A percentile compares a stretch with the other conserved stretches of the same genome.
phyloP scores from a whole-genome alignment of 2,797 vertebrate genomes.

The Erithacus rubecula region DNA sequence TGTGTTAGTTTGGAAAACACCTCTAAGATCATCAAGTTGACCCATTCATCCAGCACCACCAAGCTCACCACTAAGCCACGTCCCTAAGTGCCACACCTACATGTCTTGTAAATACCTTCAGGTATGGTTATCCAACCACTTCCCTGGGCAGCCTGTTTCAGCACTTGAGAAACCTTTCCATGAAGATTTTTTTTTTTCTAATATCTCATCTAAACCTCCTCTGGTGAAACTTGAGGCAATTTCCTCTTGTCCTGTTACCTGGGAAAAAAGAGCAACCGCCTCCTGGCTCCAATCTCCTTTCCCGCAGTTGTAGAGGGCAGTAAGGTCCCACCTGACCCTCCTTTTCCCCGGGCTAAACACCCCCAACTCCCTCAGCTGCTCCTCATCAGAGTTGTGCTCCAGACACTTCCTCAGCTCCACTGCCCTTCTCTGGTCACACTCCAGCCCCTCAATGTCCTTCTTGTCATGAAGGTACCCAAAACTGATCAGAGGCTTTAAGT shows the following conservation, averaged over 20 bases:
- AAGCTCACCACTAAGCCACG: not conserved
- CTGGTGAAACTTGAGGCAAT: not conserved
- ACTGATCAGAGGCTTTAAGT: rapidly evolving
- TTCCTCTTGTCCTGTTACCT: not conserved
- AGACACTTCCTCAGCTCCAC: rapidly evolving
- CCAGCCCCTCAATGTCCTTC: not conserved
- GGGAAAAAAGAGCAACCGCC: rapidly evolving
- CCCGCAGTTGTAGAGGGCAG: not conserved
- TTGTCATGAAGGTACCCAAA: not conserved
- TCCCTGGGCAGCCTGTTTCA: not conserved
- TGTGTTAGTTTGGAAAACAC: not conserved
- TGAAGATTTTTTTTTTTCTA: not conserved
- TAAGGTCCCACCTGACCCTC: rapidly evolving
- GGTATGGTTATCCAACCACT: not conserved
- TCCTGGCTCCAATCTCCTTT: not conserved
- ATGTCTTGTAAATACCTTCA: no score
- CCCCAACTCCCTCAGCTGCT: not conserved
- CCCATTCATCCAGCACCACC: not conserved
- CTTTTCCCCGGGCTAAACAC: not conserved
- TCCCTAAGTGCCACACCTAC: no score
- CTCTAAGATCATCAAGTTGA: not conserved
- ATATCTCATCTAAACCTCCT: not conserved
- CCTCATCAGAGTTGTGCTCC: not conserved
- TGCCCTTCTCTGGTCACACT: not conserved
- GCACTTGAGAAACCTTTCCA: not conserved